Evolutionary conservation across 2,797 vertebrate genomes (phyloP).

Genomic region (Glossophaga mutica): DNA sequence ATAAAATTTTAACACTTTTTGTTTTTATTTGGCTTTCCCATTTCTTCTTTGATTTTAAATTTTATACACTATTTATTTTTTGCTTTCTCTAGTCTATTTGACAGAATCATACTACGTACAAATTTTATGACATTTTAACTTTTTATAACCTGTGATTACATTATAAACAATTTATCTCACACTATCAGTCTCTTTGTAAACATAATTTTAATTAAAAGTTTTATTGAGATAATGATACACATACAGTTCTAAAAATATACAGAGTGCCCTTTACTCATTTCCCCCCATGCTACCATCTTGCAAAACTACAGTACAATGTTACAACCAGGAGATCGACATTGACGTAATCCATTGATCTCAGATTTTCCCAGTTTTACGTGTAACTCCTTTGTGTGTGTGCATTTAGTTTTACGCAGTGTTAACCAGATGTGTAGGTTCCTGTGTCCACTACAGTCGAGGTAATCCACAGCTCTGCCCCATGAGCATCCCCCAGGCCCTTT

Average conservation of each 20-base stretch:
- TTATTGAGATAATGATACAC: neutral
- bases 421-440: neutral
- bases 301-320: neutral
- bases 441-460: neutral
- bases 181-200: neutral
- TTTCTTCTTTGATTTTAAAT: neutral
- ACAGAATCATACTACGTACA: neutral
- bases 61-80: neutral
- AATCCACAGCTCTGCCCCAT: neutral
- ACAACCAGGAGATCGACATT: neutral
- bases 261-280: neutral
- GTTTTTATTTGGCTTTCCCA: neutral
- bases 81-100: neutral
- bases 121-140: neutral
- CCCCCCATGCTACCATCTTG: neutral
- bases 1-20: neutral
- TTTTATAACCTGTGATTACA: neutral
- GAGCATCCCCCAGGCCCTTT: neutral
- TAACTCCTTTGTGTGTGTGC: neutral
- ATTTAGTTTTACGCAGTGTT: neutral
- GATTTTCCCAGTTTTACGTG: neutral
- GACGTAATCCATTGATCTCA: neutral
- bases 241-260: neutral
- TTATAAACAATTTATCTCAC: neutral
- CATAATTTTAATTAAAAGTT: neutral